phyloP scores from a whole-genome alignment of 2,888 invertebrate genomes.

The Diloba caeruleocephala region DNA sequence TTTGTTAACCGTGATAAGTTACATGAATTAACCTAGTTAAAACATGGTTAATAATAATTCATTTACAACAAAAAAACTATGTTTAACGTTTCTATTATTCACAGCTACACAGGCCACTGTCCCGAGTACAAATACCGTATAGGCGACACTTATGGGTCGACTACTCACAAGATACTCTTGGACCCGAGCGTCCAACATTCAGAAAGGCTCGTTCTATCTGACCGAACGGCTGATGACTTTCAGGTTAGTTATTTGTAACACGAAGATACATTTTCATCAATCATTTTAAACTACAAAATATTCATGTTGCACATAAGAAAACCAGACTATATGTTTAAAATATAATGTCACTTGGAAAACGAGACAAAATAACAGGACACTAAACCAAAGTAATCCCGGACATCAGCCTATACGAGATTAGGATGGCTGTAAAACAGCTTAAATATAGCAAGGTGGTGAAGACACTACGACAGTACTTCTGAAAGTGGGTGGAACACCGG shows the following conservation, averaged over 20 bases:
- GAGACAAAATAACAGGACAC: no score
- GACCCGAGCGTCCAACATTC: slow-evolving; percentile 93
- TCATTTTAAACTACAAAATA: no score
- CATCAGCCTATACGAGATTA: no score
- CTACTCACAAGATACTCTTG: slow-evolving; percentile 92
- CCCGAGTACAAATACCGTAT: slow-evolving; percentile 93
- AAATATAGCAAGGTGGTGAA: no score
- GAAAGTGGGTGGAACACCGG: no score
- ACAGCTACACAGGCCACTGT: slow-evolving; percentile 93
- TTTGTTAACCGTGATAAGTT: slow-evolving; percentile 15
- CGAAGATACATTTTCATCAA: not conserved
- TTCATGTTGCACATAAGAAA: no score
- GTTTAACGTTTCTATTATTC: not conserved
- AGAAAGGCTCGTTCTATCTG: slow-evolving; percentile 91
- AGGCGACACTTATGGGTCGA: slow-evolving; percentile 93
- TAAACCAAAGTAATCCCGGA: no score
- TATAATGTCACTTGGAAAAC: no score
- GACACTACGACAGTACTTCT: no score
- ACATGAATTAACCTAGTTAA: slow-evolving; percentile 18
- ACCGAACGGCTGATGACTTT: slow-evolving; percentile 90
- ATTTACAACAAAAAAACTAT: no score
- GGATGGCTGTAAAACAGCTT: no score
- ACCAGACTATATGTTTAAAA: no score
- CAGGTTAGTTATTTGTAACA: slow-evolving; percentile 78
- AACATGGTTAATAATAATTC: not conserved